Evolutionary conservation across 2,797 vertebrate genomes (phyloP), one percentile per base, ranked within the genome.

Genomic region (Sebastes itinus): DNA sequence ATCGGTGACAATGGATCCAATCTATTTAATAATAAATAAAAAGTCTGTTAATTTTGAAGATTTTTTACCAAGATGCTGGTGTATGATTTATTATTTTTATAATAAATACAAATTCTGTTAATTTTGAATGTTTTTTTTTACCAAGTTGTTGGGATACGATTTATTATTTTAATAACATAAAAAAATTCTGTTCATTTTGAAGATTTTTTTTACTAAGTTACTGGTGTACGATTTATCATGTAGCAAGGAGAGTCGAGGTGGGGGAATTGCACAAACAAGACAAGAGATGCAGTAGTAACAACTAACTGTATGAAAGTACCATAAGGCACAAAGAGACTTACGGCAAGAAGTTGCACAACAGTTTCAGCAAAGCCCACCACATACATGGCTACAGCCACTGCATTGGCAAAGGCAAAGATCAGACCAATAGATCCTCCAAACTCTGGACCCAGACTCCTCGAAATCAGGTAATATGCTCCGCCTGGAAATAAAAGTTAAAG

Each of bases 331-430:
- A 5, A 63, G 35, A 60, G 9, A 92, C 71, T 85, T 97, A 99
- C 99, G 72, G 86, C 81, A 9, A 99, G 97, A 42, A 99, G 94
- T 69, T 98, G 95, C 35, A 97, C 97, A 42, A 99, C 97, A 0
- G 99, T 99, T 88, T 99, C 99, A 58, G 98, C 96, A 83, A 99
- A 99, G 83, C 99, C 99, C 87, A 99, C 99, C 64, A 99, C 99
- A 61, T 99, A 99, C 99, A 99, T 99, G 87, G 99, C 98, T 33
- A 99, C 98, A 13, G 99, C 99, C 80, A 99, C 99, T 12, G 99
- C 99, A 74, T 99, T 99, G 82, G 98, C 98, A 85, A 99, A 99
- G 65, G 99, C 98, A 78, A 99, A 99, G 72, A 99, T 99, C 7
- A 99, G 94, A 72, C 98, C 99, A 69, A 99, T 99, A 7, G 99